phyloP scores from a whole-genome alignment of 1,140 invertebrate genomes.

The Mercenaria mercenaria region DNA sequence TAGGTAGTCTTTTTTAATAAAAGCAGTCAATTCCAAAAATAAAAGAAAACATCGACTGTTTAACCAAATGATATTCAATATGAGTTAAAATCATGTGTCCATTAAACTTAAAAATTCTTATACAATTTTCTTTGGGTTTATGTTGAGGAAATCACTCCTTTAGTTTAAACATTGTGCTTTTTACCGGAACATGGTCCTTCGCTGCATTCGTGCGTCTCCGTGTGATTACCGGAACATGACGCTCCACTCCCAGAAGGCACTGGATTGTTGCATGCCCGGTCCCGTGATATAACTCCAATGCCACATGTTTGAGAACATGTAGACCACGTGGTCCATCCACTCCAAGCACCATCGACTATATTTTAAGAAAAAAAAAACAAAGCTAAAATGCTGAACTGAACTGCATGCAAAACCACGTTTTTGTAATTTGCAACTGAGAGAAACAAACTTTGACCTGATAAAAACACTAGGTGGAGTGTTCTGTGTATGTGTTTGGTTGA shows the following conservation, averaged over 20 bases:
- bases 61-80: too few species aligned
- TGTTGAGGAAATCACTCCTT: too few species aligned
- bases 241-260: background rate
- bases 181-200: background rate
- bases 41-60: too few species aligned
- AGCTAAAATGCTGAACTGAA: background rate
- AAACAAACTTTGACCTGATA: background rate
- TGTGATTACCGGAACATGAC: background rate
- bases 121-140: too few species aligned
- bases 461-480: background rate
- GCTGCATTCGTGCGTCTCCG: conserved; percentile 1
- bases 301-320: background rate
- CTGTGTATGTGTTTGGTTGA: background rate
- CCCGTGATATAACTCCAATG: background rate
- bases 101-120: too few species aligned
- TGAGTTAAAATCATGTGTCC: too few species aligned
- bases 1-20: too few species aligned
- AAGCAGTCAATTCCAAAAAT: too few species aligned
- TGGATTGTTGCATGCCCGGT: background rate
- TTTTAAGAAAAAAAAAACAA: background rate
- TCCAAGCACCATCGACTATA: background rate
- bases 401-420: background rate
- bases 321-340: background rate
- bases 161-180: too few species aligned
- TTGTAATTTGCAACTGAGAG: background rate